Conservation (phyloP, 2,113 vertebrate species). For the Cacatua alba region DNA sequence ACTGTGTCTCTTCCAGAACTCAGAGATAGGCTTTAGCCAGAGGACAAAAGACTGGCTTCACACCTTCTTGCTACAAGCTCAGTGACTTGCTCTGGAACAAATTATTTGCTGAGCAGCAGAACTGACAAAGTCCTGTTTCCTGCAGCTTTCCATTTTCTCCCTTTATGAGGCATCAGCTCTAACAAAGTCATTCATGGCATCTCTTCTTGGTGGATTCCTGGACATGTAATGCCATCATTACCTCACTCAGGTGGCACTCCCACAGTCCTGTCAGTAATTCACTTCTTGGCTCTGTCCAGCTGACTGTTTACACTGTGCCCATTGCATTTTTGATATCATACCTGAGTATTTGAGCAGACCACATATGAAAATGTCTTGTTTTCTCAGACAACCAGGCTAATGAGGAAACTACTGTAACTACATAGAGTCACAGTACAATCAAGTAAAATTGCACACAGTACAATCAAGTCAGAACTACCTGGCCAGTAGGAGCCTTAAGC, state of each 20-base stretch:
- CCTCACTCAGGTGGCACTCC: neutral
- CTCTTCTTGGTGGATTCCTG: neutral
- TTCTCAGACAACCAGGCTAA: neutral
- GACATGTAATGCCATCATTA: neutral
- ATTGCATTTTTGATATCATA: neutral
- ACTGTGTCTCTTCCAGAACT: neutral
- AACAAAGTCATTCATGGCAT: neutral
- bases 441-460: neutral
- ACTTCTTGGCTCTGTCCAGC: neutral
- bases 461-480: neutral
- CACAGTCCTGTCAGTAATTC: neutral
- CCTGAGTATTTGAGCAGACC: neutral
- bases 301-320: neutral
- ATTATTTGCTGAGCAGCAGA: neutral
- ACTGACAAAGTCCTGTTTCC: neutral
- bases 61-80: neutral
- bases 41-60: neutral
- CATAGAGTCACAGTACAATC: neutral
- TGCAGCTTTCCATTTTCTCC: neutral
- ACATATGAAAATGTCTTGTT: neutral
- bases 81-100: neutral
- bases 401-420: neutral
- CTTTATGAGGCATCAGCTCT: neutral
- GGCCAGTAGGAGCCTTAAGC: neutral
- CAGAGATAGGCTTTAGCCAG: neutral